These are phyloP conservation scores for Pachyseris speciosa DNA, from an alignment of 64 coral and sea anemone genomes.

Conservation along the genomic window DNA sequence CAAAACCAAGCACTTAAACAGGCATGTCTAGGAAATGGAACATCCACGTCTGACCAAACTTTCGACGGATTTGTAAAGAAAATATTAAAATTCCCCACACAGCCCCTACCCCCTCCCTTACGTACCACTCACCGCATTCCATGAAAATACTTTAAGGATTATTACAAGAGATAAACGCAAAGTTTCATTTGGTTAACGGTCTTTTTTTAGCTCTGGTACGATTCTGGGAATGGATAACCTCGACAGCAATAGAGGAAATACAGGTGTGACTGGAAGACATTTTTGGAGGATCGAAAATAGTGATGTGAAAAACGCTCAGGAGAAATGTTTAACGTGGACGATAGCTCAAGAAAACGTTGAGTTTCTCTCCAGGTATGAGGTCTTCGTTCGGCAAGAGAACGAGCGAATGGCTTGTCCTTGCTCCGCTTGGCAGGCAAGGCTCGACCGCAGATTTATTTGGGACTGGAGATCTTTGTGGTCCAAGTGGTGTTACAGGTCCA, in stretches of 20 bases:
- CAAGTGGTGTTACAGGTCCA: not conserved
- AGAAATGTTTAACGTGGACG: slow-evolving; percentile 7
- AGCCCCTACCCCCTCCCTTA: no score
- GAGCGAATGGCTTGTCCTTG: slow-evolving; percentile 34
- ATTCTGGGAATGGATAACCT: not conserved
- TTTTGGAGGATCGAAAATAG: slow-evolving; percentile 39
- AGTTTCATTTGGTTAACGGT: no score
- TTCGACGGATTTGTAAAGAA: no score
- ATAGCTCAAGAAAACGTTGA: not conserved
- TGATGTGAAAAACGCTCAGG: not conserved
- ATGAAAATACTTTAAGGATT: no score
- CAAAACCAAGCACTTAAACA: no score
- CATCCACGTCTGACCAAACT: no score
- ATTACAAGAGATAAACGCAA: no score
- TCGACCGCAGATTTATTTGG: slow-evolving; percentile 12
- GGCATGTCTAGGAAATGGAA: no score
- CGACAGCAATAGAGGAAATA: not conserved
- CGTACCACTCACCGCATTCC: no score
- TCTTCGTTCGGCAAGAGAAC: not conserved
- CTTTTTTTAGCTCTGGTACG: not conserved
- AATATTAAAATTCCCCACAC: no score
- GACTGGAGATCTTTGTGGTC: not conserved
- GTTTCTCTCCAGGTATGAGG: not conserved
- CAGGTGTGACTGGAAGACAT: not conserved
- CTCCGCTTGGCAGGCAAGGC: not conserved